phyloP scores from a whole-genome alignment of 2,797 vertebrate species.

The Lycodopsis pacificus region DNA sequence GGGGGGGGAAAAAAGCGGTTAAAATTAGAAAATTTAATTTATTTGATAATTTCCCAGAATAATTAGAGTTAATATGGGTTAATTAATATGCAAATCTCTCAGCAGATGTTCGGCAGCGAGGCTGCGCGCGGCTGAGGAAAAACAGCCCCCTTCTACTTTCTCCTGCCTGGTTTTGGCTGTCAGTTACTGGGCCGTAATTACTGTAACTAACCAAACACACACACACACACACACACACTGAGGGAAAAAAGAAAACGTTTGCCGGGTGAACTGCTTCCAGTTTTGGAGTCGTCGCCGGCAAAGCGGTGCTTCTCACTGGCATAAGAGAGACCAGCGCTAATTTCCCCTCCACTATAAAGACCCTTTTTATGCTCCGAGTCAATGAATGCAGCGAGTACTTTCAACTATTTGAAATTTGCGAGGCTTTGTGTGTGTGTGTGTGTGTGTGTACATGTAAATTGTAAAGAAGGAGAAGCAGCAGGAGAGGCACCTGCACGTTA shows the following conservation, averaged over 20 bases:
- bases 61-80: conserved; percentile 99
- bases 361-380: conserved; percentile 83
- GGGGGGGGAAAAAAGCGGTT: conserved; percentile 90
- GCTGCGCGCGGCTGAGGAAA: conserved; percentile 88
- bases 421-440: conserved; percentile 65
- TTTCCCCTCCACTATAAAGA: conserved; percentile 91
- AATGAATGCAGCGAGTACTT: conserved; percentile 77
- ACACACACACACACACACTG: conserved; percentile 32
- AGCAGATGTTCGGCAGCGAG: conserved; percentile 99
- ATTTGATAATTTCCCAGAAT: conserved; percentile 99
- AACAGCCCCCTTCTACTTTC: conserved; percentile 93
- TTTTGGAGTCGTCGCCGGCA: conserved; percentile 91
- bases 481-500: conserved; percentile 70
- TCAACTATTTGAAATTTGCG: conserved; percentile 79
- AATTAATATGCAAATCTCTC: conserved; percentile 99
- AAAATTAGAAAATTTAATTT: conserved; percentile 99
- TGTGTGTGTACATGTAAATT: conserved; percentile 66
- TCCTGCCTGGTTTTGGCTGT: conserved; percentile 99
- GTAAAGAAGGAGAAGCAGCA: conserved; percentile 49
- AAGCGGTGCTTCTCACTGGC: conserved; percentile 93
- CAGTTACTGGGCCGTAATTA: conserved; percentile 99
- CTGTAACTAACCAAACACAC: conserved; percentile 98
- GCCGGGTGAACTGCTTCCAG: conserved; percentile 96
- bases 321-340: conserved; percentile 96
- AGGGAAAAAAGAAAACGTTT: conserved; percentile 82